Percentiles rank a stretch among this genome's conserved stretches.
These are phyloP conservation scores for Volucella inflata DNA, from an alignment of 2,888 invertebrate species.

Conservation along the genomic window DNA sequence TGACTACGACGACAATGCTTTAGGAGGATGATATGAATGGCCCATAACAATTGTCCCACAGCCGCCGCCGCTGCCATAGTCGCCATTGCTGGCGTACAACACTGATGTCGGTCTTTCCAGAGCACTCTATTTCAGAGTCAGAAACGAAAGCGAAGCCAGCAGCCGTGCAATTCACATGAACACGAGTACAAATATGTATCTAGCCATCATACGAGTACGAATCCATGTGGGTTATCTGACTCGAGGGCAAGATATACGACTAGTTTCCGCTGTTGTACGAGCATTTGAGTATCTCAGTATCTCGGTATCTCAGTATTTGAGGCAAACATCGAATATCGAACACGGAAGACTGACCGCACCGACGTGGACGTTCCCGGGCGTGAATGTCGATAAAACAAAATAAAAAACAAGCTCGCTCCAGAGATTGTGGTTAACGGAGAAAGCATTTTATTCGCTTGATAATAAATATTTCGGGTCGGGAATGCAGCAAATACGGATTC, in stretches of 20 bases:
- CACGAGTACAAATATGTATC: slow-evolving; percentile 8
- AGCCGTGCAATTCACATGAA: slow-evolving; percentile 24
- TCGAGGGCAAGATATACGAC: slow-evolving; percentile 30
- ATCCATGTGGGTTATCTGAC: slow-evolving; percentile 16
- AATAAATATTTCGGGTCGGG: slow-evolving; percentile 44
- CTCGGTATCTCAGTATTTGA: not conserved
- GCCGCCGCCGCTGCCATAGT: slow-evolving; percentile 1
- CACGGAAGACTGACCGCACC: slow-evolving; percentile 30
- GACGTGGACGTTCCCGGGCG: slow-evolving; percentile 16
- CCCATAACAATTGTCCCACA: slow-evolving; percentile 53
- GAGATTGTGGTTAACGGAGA: slow-evolving; percentile 37
- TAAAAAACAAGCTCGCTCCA: slow-evolving; percentile 32
- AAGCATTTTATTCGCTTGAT: slow-evolving; percentile 61
- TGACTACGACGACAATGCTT: slow-evolving; percentile 2
- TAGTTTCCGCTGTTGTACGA: slow-evolving; percentile 52
- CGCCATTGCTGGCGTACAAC: too few relatives aligned
- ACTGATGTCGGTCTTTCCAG: slow-evolving; percentile 11
- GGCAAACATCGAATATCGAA: slow-evolving; percentile 50
- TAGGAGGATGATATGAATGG: slow-evolving; percentile 28
- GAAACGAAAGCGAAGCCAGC: not conserved
- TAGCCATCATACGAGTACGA: slow-evolving; percentile 20
- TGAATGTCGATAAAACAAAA: slow-evolving; percentile 47
- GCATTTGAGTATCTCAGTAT: too few relatives aligned
- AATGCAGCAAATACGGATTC: too few relatives aligned
- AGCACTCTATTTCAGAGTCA: slow-evolving; percentile 12